phyloP scores from a whole-genome alignment of 2,113 vertebrate genomes.

The Phalacrocorax pelagicus region DNA sequence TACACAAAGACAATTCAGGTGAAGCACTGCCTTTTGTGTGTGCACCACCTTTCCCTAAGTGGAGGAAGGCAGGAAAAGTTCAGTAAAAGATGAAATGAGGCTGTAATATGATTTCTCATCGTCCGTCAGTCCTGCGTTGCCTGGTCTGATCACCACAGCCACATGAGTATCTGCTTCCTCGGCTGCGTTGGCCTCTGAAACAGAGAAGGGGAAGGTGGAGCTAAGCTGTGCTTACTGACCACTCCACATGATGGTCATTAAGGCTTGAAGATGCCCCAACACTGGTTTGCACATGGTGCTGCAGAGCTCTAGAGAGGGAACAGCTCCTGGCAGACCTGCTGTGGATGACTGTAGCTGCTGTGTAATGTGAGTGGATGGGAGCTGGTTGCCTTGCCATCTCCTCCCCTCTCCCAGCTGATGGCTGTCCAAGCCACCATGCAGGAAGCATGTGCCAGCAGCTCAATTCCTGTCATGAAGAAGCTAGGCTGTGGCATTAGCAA shows the following conservation, averaged over 20 bases:
- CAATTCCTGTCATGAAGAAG: accelerated
- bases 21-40: neutral
- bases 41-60: slow-evolving; percentile 53
- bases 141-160: slow-evolving; percentile 88
- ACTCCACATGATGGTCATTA: neutral
- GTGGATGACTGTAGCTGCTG: neutral
- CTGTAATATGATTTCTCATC: slow-evolving; percentile 87
- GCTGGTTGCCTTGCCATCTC: neutral
- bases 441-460: neutral
- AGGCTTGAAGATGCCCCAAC: neutral
- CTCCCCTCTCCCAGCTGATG: neutral
- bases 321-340: neutral
- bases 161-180: slow-evolving; percentile 88
- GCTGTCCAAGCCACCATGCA: neutral
- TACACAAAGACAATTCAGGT: neutral
- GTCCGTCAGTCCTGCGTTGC: slow-evolving; percentile 91
- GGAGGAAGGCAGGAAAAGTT: slow-evolving; percentile 79
- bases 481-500: neutral
- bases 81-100: slow-evolving; percentile 87
- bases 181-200: slow-evolving; percentile 89
- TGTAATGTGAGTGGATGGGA: accelerated
- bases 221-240: neutral
- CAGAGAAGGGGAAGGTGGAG: slow-evolving; percentile 38
- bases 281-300: accelerated
- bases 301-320: neutral